These are phyloP conservation scores for Heteropelma amictum DNA, from an alignment of 2,888 invertebrate species.

Conservation along the genomic window DNA sequence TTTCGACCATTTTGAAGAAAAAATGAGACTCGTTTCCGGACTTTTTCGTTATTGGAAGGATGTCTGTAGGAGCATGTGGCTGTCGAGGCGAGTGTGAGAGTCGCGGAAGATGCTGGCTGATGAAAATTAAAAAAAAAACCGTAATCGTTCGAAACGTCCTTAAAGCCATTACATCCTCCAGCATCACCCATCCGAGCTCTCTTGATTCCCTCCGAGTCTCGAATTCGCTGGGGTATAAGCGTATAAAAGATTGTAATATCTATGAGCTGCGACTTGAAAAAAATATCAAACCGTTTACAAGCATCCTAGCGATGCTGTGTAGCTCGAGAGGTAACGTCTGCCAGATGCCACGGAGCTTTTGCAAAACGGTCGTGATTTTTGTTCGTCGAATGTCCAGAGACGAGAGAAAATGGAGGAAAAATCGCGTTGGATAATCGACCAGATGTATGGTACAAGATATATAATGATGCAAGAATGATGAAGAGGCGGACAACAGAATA, in stretches of 20 bases:
- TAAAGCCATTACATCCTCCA: conserved; percentile 3
- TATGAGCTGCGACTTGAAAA: conserved; percentile 8
- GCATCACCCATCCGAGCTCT: background rate
- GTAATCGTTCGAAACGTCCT: background rate
- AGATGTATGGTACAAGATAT: conserved; percentile 23
- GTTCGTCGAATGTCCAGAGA: conserved; percentile 32
- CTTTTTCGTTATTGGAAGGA: too few species aligned
- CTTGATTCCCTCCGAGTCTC: background rate
- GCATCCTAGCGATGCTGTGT: background rate
- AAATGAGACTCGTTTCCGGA: too few species aligned
- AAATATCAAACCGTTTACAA: background rate
- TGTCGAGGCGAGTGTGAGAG: too few species aligned
- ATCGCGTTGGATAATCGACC: conserved; percentile 29
- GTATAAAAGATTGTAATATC: conserved; percentile 5
- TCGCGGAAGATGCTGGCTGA: too few species aligned
- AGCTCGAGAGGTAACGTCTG: conserved; percentile 70
- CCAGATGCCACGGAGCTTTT: conserved; percentile 66
- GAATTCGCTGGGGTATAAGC: background rate
- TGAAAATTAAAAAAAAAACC: background rate
- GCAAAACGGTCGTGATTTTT: conserved; percentile 67
- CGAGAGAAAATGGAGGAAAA: conserved; percentile 54
- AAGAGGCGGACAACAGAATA: background rate
- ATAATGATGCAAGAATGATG: background rate
- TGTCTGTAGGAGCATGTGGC: too few species aligned
- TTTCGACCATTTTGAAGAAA: too few species aligned